These are phyloP conservation scores for Eumaeus atala DNA, from an alignment of 1,140 invertebrate species.

Conservation along the genomic window DNA sequence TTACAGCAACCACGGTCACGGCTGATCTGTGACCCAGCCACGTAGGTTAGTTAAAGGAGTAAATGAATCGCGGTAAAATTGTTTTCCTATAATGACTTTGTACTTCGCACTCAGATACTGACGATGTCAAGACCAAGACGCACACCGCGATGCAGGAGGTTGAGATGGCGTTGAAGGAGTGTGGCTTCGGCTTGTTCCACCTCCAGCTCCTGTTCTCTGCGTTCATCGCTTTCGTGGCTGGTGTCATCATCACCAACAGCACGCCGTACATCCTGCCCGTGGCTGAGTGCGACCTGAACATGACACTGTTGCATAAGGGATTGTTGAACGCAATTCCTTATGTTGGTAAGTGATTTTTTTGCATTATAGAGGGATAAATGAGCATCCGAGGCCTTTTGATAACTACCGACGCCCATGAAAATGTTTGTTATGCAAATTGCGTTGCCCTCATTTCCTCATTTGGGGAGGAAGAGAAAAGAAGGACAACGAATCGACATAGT, in stretches of 20 bases:
- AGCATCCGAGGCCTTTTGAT: background rate
- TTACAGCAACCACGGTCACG: no score
- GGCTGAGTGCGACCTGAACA: conserved; percentile 80
- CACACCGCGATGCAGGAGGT: conserved; percentile 45
- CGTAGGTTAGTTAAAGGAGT: no score
- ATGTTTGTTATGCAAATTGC: no score
- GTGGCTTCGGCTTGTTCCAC: conserved; percentile 78
- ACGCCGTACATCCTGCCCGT: conserved; percentile 79
- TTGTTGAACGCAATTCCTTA: conserved; percentile 78
- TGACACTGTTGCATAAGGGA: conserved; percentile 78
- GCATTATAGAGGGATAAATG: background rate
- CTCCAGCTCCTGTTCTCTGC: conserved; percentile 73
- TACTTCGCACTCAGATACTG: conserved; percentile 12
- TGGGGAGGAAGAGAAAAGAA: no score
- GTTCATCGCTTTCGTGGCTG: conserved; percentile 74
- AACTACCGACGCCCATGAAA: background rate
- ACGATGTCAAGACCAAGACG: conserved; percentile 20
- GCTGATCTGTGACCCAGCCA: no score
- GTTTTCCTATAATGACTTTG: no score
- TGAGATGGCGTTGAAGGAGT: conserved; percentile 42
- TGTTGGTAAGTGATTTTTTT: conserved; percentile 67
- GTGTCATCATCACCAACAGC: conserved; percentile 76
- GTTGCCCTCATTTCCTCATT: no score
- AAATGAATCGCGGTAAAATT: no score
- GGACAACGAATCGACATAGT: no score